Base-by-base conservation (phyloP, 2,113 vertebrate species). In the Kryptolebias marmoratus region DNA sequence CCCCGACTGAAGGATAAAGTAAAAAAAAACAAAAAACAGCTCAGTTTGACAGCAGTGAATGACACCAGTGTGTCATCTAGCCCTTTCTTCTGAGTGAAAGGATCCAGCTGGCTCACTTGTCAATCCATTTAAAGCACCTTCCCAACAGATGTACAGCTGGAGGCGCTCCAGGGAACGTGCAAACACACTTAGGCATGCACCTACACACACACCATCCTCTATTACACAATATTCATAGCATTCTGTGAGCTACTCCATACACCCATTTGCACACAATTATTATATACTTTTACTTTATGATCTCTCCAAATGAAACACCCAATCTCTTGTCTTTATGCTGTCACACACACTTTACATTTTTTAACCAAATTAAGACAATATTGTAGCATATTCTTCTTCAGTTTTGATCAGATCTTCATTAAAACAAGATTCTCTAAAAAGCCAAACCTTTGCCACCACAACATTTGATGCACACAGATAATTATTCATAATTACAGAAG, bases 91-190 rank as follows among this genome's bases (percentile, higher is more conserved):
- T 53, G 1, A 14, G 48, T 67, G 66, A 81, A 75, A 73, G 65
- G 71, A 78, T 55, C 52, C 83, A 83, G 69, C 71, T 84, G 81
- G 68, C 58, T 32, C 11, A 36, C 48, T 39, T 79, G 76, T 78
- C 75, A 70, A 72, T 83, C n/a, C 54, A 77, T 67, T 61, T 28
- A 28, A 67, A 60, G 53, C 71, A 61, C 66, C 65, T 77, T 83
- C 64, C 63, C 59, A 45, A 71, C 28, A 78, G 47, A 66, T 76
- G 30, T 30, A 74, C 85, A 83, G 78, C 82, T 82, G 86, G 74
- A 81, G 67, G 54, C 31, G 18, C 71, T 85, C 81, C 75, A 63
- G 74, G 56, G 64, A 82, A 80, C 63, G 72, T 49, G 53, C 68
- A 71, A 84, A 81, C 47, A 85, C 69, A 62, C 59, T 58, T 30